A percentile compares a stretch with the other conserved stretches of the same genome.
Evolutionary conservation across 1,140 invertebrate species (phyloP).

Genomic region (Cydia strobilella): DNA sequence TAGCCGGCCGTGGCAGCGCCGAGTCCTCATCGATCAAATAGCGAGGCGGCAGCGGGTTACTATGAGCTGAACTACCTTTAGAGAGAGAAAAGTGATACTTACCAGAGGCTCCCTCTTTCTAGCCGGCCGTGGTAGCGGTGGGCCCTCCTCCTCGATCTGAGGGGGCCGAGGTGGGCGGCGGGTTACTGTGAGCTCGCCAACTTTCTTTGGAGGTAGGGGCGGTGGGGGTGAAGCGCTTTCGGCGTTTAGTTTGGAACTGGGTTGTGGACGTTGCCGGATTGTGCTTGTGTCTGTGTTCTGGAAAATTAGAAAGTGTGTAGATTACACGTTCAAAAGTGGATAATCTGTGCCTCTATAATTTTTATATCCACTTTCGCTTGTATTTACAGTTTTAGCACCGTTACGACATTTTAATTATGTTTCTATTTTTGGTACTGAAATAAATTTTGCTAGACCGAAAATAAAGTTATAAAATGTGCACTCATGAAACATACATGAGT

Average conservation of each 20-base stretch:
- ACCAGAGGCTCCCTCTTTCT: conserved; percentile 81
- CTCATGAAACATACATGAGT: too few relatives aligned
- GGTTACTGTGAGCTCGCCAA: conserved; percentile 70
- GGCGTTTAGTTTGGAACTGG: conserved; percentile 82
- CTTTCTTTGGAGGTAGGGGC: conserved; percentile 91
- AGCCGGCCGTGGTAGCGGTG: conserved; percentile 83
- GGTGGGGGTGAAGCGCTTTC: conserved; percentile 85
- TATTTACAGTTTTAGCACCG: too few relatives aligned
- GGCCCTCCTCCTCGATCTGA: conserved; percentile 83
- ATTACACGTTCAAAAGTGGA: too few relatives aligned
- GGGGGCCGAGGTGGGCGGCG: conserved; percentile 84
- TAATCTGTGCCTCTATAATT: too few relatives aligned
- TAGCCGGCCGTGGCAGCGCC: conserved; percentile 82
- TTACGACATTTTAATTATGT: too few relatives aligned
- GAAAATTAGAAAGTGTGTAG: not conserved
- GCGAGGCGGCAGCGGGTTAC: conserved; percentile 84
- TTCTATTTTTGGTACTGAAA: too few relatives aligned
- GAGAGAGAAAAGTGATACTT: conserved; percentile 1
- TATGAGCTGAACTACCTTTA: too few relatives aligned
- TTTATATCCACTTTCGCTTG: too few relatives aligned
- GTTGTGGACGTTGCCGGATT: conserved; percentile 65
- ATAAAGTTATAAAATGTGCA: too few relatives aligned
- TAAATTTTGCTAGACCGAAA: too few relatives aligned
- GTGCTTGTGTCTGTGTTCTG: conserved; percentile 59
- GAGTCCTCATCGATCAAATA: conserved; percentile 84